Base-by-base conservation (phyloP, 2,113 vertebrate genomes). In the Pungitius pungitius region DNA sequence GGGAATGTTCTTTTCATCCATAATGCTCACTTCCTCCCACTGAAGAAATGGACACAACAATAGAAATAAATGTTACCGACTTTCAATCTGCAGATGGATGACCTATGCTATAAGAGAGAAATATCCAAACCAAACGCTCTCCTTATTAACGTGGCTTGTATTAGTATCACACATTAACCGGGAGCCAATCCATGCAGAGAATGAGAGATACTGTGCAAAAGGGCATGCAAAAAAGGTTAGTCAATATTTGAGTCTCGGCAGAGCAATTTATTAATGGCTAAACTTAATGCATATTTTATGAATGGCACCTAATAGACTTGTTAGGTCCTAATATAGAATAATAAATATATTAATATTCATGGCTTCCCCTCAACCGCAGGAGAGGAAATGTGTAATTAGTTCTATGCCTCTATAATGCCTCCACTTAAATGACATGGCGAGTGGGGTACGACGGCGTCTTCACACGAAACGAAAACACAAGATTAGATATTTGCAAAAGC, bases 21-120 rank as follows among this genome's bases (percentile, higher is more conserved):
- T 99, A 73, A 99, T 99, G 74, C 98, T 99, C 73, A 99, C 97
- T 87, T 99, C 98, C 88, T 99, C 98, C 98, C 98, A 99, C 98
- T 99, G 92, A 33, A 58, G 62, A 75, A 63, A 22, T 9, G n/a
- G n/a, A 61, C 67, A 73, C 20, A 61, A 67, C 49, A 83, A 33
- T 54, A 14, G 6, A 22, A 52, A 51, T 6, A 42, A 73, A 60
- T 27, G 61, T 76, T 61, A 73, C 18, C 58, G 3, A 20, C 13
- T 59, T 72, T 35, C 45, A 56, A 30, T 42, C 66, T 64, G 58
- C 4, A 33, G 43, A 26, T 65, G 6, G 63, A 30, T 42, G n/a
- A 35, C 15, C 2, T 20, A 18, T 47, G 26, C 47, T 60, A 7
- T 7, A 24, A 59, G 52, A 47, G 54, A 83, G 24, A 79, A 65